phyloP scores from a whole-genome alignment of 23 tunicate species.

The Botrylloides violaceus region DNA sequence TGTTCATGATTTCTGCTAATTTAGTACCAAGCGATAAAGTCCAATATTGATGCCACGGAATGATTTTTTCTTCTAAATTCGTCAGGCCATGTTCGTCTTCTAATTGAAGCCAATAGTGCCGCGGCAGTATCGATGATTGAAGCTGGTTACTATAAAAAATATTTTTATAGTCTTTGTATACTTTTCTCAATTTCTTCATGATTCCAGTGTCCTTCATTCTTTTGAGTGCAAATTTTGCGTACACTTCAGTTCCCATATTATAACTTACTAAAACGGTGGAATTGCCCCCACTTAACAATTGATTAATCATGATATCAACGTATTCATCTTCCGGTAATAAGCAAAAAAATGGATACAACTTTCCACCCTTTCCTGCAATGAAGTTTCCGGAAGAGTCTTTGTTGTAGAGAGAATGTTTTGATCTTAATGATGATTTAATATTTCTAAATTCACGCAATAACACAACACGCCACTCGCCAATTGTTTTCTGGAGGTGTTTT shows the following conservation, averaged over 20 bases:
- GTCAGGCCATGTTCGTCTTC: constrained; percentile 29
- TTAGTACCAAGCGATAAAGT: constrained; percentile 35
- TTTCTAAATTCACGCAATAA: neutral
- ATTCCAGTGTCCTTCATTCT: constrained; percentile 4
- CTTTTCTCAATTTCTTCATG: constrained; percentile 2
- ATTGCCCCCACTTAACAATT: constrained; percentile 45
- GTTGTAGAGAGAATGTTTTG: neutral
- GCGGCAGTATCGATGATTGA: constrained; percentile 9
- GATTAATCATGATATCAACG: constrained; percentile 57
- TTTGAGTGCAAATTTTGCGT: constrained; percentile 19
- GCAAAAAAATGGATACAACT: constrained; percentile 63
- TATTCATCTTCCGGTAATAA: constrained; percentile 45
- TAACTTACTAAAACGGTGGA: constrained; percentile 17
- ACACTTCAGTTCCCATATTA: constrained; percentile 45
- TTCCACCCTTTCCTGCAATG: constrained; percentile 11
- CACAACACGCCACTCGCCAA: neutral
- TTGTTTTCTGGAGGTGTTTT: neutral
- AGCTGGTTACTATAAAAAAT: constrained; percentile 5
- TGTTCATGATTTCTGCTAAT: constrained; percentile 56
- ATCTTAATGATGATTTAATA: neutral
- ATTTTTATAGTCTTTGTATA: constrained; percentile 31
- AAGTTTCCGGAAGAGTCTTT: neutral
- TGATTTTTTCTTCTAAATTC: constrained; percentile 5
- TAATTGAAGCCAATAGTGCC: constrained; percentile 45
- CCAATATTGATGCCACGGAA: constrained; percentile 40